Evolutionary conservation across 2,888 invertebrate species (phyloP).

Genomic region (Zonitis immaculata): DNA sequence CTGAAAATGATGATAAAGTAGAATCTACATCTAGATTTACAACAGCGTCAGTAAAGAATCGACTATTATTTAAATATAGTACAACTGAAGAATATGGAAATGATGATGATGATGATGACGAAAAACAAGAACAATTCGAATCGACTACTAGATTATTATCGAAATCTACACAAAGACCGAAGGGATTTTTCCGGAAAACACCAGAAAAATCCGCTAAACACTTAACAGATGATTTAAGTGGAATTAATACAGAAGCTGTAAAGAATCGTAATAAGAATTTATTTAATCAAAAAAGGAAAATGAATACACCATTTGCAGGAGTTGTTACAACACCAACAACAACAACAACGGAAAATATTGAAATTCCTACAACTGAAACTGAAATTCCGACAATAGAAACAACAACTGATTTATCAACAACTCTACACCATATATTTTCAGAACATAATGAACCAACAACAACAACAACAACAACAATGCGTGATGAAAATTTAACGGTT

Average conservation of each 20-base stretch:
- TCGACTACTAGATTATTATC: background rate
- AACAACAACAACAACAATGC: conserved; percentile 43
- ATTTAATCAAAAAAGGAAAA: conserved; percentile 47
- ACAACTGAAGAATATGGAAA: conserved; percentile 21
- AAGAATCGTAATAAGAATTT: conserved; percentile 54
- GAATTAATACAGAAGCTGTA: conserved; percentile 51
- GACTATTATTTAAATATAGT: conserved; percentile 14
- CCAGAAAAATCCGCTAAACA: conserved; percentile 23
- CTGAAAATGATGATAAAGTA: conserved; percentile 4
- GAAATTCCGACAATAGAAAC: conserved; percentile 16
- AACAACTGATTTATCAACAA: conserved; percentile 38
- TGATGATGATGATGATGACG: conserved; percentile 11
- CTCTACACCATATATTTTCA: conserved; percentile 52
- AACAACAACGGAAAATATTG: conserved; percentile 9
- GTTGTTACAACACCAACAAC: conserved; percentile 7
- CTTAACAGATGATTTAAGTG: conserved; percentile 30
- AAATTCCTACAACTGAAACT: conserved; percentile 14
- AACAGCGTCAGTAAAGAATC: background rate
- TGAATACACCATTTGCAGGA: conserved; percentile 36
- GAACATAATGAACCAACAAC: conserved; percentile 41
- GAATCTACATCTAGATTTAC: background rate
- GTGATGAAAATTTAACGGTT: no score
- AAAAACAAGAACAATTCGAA: conserved; percentile 6
- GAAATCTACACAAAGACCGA: conserved; percentile 8
- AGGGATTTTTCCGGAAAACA: conserved; percentile 19